Base-by-base conservation (phyloP, 1,140 invertebrate genomes). In the Drosophila nigromelanica region DNA sequence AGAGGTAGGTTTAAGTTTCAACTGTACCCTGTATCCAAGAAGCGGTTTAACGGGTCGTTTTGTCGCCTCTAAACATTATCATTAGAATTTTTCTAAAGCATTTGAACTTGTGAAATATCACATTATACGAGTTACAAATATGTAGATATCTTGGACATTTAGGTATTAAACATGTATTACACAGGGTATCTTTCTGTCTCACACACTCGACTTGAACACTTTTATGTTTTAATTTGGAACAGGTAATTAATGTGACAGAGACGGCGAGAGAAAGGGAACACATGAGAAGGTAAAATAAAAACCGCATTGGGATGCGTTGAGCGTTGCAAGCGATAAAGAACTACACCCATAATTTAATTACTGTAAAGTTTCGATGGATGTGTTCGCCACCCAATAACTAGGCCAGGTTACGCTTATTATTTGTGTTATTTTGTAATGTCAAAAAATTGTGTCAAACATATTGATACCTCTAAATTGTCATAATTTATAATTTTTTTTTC, bases 341-440 rank as follows among this genome's bases (percentile, higher is more conserved):
- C 50, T 63, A 72, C 72, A 61, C 24, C 40, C 48, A 30, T 69
- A 61, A 61, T 43, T 50, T 69, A n/a, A 69, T 18, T 63, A 77
- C 74, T 86, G 81, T 85, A 30, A 47, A 76, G 76, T 68, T 43
- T 78, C 54, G 56, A 0, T 54, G 40, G 33, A 40, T 39, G 63
- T 35, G 14, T 21, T 33, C 24, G 21, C 30, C 55, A 18, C 14
- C 33, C 55, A 18, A 1, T 14, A 52, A 39, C 7, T 52, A 39
- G 69, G 69, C 59, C 62, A 15, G 5, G 56, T 4, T 45, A 47
- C 30, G 37, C 10, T 52, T 27, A 40, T 39, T 37, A 48, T 21
- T 15, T 21, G 48, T 43, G 24, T 14, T 10, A 18, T 54, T 40
- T 48, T 52, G 43, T 37, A 67, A 73, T 8, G 51, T 4, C 52